Evolutionary conservation across 2,113 vertebrate species (phyloP).

Genomic region (Gulo gulo): DNA sequence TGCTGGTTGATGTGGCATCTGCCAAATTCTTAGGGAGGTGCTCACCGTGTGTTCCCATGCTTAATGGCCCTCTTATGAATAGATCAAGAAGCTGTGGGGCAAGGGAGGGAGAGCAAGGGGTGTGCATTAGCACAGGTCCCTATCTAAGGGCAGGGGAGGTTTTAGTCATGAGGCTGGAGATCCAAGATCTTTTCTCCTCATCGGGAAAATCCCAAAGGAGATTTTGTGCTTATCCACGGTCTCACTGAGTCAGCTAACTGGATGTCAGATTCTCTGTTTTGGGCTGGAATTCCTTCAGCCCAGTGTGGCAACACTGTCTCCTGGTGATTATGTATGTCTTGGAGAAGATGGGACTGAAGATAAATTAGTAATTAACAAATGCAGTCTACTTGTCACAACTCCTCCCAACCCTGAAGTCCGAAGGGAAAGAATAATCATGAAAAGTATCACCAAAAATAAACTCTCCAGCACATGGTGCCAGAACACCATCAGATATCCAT

Average conservation of each 20-base stretch:
- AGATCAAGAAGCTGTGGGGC: neutral
- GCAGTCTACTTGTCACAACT: neutral
- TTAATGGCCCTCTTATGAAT: neutral
- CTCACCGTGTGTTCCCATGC: neutral
- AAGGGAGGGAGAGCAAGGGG: neutral
- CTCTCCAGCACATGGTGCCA: neutral
- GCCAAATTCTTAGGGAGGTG: neutral
- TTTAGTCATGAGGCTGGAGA: neutral
- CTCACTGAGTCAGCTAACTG: neutral
- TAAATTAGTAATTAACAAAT: slow-evolving; percentile 8
- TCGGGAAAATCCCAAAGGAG: neutral
- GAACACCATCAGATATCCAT: neutral
- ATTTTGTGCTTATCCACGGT: neutral
- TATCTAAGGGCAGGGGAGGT: neutral
- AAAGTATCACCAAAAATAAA: neutral
- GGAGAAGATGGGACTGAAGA: neutral
- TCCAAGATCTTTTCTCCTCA: neutral
- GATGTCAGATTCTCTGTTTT: neutral
- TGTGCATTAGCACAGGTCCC: neutral
- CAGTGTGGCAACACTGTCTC: neutral
- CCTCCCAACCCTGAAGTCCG: neutral
- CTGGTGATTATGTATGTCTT: neutral
- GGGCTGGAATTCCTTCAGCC: neutral
- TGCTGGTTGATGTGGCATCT: neutral
- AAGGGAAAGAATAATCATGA: neutral